phyloP scores from a whole-genome alignment of 2,888 invertebrate genomes.

The Drosophila mulleri region DNA sequence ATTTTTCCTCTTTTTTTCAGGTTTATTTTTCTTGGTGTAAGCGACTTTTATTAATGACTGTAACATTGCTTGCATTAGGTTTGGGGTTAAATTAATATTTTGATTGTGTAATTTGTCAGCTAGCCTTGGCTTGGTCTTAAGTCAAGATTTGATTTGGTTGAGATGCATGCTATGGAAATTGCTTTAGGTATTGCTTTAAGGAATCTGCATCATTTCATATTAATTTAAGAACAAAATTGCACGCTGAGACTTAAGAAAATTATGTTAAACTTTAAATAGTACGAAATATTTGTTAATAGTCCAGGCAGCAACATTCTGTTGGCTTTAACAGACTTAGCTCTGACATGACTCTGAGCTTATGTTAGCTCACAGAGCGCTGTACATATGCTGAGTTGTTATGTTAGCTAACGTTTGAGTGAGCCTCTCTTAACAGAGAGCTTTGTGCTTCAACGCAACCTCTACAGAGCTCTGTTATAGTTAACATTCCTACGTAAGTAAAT shows the following conservation, averaged over 20 bases:
- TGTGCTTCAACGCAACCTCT: too few species aligned
- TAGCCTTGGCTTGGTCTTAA: neutral
- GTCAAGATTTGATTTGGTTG: neutral
- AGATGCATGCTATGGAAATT: neutral
- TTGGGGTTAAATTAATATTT: slow-evolving; percentile 65
- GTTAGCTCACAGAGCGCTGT: neutral
- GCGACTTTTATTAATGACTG: slow-evolving; percentile 64
- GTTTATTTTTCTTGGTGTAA: slow-evolving; percentile 13
- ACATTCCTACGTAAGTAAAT: neutral
- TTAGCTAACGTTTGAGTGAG: neutral
- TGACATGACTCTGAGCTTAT: neutral
- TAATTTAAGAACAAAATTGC: too few species aligned
- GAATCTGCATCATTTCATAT: too few species aligned
- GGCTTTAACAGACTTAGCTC: neutral
- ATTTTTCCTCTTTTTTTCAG: neutral
- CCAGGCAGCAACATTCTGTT: neutral
- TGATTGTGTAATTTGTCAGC: slow-evolving; percentile 49
- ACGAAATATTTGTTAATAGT: neutral
- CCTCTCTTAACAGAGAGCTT: too few species aligned
- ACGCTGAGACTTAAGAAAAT: too few species aligned
- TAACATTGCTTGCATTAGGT: slow-evolving; percentile 23
- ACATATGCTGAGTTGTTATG: neutral
- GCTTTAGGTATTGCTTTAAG: neutral
- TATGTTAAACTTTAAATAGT: neutral
- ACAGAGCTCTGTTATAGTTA: neutral